Evolutionary conservation across 2,797 vertebrate genomes (phyloP).

Genomic region (Sternotherus odoratus): DNA sequence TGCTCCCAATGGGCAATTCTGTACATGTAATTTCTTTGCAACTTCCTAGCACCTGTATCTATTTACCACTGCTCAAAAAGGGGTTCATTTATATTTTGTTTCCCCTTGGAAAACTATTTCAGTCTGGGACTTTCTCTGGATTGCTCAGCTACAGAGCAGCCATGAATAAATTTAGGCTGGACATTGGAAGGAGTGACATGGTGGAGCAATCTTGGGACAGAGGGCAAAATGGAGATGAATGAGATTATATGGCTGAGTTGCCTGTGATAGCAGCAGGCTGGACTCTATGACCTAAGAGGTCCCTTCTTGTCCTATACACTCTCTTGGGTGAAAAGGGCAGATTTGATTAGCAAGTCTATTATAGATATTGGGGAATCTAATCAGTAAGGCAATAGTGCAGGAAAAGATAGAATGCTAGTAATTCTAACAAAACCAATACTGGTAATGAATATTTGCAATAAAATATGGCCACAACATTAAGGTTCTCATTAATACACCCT

Average conservation of each 20-base stretch:
- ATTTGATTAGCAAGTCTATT: conserved; percentile 43
- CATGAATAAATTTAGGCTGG: not conserved
- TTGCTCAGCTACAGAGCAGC: not conserved
- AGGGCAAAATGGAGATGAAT: not conserved
- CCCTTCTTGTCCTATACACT: conserved; percentile 38
- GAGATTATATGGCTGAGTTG: not conserved
- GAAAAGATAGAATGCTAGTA: conserved; percentile 40
- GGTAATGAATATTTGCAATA: conserved; percentile 66
- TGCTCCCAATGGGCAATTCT: conserved; percentile 9
- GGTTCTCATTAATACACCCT: conserved; percentile 55
- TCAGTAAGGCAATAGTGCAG: conserved; percentile 41
- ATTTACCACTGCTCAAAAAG: not conserved
- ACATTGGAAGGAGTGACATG: not conserved
- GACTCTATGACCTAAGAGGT: not conserved
- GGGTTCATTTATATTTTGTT: not conserved
- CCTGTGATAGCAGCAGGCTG: not conserved
- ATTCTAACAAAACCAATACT: conserved; percentile 44
- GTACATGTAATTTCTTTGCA: conserved; percentile 1
- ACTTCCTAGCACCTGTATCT: not conserved
- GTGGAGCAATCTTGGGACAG: not conserved
- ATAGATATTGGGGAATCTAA: conserved; percentile 44
- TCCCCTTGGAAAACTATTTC: not conserved
- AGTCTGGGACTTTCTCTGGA: not conserved
- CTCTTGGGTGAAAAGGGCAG: not conserved
- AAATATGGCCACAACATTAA: conserved; percentile 49